A percentile compares a stretch with the other conserved stretches of the same genome.
Evolutionary conservation across 2,888 invertebrate species (phyloP).

Genomic region (Drosophila nr. medialis): DNA sequence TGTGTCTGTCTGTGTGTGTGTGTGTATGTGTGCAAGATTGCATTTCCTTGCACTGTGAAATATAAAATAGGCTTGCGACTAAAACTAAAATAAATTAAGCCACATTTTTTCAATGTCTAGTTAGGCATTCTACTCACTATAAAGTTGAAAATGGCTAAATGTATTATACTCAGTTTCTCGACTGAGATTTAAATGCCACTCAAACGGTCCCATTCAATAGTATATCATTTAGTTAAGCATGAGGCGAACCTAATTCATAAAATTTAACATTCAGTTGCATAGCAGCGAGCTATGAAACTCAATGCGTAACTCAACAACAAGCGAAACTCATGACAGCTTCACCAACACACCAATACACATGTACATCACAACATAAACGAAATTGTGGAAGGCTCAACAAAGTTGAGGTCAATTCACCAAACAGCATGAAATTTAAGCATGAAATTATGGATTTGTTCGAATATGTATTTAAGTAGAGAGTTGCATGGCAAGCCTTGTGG

Average conservation of each 20-base stretch:
- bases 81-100: slow-evolving; percentile 18
- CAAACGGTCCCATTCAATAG: not conserved
- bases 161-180: not conserved
- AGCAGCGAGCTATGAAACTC: slow-evolving; percentile 46
- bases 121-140: not conserved
- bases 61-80: slow-evolving; percentile 32
- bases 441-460: slow-evolving; percentile 52
- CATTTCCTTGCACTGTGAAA: not conserved
- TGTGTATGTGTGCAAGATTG: not conserved
- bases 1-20: slow-evolving; percentile 25
- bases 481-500: slow-evolving; percentile 34
- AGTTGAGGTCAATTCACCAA: slow-evolving; percentile 14
- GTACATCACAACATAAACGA: slow-evolving; percentile 16
- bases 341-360: slow-evolving; percentile 16
- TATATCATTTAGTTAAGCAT: not conserved
- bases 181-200: not conserved
- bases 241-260: slow-evolving; percentile 2
- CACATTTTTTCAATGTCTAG: not conserved
- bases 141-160: not conserved
- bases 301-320: slow-evolving; percentile 8
- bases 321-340: slow-evolving; percentile 47
- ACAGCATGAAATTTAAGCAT: slow-evolving; percentile 55
- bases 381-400: slow-evolving; percentile 6
- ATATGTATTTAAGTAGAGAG: slow-evolving; percentile 34
- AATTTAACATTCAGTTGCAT: slow-evolving; percentile 23